phyloP scores from a whole-genome alignment of 2,888 invertebrate species.

The Ceramica pisi region DNA sequence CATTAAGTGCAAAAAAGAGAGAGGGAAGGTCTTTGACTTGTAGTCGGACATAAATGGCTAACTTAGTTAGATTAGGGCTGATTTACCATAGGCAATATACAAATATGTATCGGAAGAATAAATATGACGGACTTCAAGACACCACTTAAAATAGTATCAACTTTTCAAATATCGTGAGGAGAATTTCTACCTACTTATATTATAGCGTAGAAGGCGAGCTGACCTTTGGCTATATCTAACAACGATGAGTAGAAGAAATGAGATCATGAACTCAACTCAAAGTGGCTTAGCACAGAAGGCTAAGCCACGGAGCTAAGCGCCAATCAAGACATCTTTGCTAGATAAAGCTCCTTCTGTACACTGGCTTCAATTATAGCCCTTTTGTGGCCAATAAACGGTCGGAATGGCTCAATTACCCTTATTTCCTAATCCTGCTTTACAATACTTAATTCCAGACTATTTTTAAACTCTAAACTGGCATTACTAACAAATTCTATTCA shows the following conservation, averaged over 20 bases:
- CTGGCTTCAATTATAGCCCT: background rate
- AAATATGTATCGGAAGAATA: too few species aligned
- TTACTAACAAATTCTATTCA: conserved; percentile 16
- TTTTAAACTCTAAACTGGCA: background rate
- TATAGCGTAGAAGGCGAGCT: too few species aligned
- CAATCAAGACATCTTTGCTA: conserved; percentile 16
- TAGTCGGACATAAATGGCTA: too few species aligned
- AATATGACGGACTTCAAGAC: too few species aligned
- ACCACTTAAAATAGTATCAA: too few species aligned
- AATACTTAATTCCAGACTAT: background rate
- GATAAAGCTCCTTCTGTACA: conserved; percentile 4
- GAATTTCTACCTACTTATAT: too few species aligned
- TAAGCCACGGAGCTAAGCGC: conserved; percentile 9
- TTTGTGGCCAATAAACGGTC: background rate
- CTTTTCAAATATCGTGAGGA: too few species aligned
- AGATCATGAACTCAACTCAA: background rate
- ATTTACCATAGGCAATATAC: too few species aligned
- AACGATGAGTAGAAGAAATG: background rate
- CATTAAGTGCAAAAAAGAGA: too few species aligned
- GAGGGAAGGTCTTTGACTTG: too few species aligned
- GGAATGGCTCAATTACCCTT: background rate
- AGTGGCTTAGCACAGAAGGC: background rate
- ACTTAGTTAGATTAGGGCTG: too few species aligned
- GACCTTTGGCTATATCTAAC: background rate
- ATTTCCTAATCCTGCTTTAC: background rate